A percentile compares a stretch with the other conserved stretches of the same genome.
These are phyloP conservation scores for Cyanoliseus patagonus DNA, from an alignment of 2,113 vertebrate species.

Conservation along the genomic window DNA sequence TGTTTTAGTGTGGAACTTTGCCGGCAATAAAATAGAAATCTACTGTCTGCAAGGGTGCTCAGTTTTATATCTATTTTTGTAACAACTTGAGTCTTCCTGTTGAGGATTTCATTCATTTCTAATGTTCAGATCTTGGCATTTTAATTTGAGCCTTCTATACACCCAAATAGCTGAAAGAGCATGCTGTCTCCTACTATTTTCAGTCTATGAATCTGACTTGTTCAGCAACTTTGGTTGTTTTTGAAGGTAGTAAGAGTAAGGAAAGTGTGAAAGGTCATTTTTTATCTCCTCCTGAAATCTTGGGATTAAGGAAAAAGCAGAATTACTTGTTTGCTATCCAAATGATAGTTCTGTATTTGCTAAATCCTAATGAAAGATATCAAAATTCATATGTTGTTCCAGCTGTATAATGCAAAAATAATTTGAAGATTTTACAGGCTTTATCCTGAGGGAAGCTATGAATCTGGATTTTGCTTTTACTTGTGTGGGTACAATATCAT, in stretches of 20 bases:
- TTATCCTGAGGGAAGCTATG: neutral
- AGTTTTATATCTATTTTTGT: constrained; percentile 61
- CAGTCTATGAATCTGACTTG: neutral
- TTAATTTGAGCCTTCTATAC: neutral
- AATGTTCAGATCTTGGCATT: constrained; percentile 10
- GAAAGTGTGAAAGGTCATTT: neutral
- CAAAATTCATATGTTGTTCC: neutral
- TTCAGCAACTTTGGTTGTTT: neutral
- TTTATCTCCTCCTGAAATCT: neutral
- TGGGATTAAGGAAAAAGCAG: neutral
- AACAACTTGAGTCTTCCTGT: constrained; percentile 43
- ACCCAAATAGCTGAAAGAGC: neutral
- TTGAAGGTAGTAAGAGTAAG: neutral
- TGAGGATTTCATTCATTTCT: constrained; percentile 60
- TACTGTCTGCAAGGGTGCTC: constrained; percentile 35
- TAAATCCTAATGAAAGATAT: neutral
- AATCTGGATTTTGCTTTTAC: neutral
- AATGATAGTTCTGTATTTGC: neutral
- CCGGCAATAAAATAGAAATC: constrained; percentile 56
- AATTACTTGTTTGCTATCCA: neutral
- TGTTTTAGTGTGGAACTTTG: constrained; percentile 54
- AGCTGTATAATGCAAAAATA: neutral
- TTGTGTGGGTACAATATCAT: neutral
- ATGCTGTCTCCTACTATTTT: neutral
- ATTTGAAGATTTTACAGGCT: constrained; percentile 9